Conservation (phyloP, 2,797 vertebrate species). For the Mallotus villosus region DNA sequence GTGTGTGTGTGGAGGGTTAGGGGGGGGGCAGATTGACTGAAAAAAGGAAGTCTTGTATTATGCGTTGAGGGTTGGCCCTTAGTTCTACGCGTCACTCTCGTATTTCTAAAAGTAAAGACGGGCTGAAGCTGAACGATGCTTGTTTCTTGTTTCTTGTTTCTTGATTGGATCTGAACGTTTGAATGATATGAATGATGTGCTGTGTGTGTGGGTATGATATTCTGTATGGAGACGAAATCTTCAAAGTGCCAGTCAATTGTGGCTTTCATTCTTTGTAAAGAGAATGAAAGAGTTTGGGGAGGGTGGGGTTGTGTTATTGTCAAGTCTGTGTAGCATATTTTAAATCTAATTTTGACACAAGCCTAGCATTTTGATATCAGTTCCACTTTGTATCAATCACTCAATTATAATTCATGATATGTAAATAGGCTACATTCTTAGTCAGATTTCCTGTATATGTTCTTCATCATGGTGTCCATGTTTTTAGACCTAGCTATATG, state of each 20-base stretch:
- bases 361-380: constrained; percentile 39
- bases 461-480: constrained; percentile 45
- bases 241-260: constrained; percentile 16
- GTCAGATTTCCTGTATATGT: constrained; percentile 32
- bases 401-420: constrained; percentile 20
- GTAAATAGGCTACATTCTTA: constrained; percentile 38
- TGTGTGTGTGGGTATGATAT: constrained; percentile 30
- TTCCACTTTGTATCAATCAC: constrained; percentile 36
- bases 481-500: constrained; percentile 2
- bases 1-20: constrained; percentile 39
- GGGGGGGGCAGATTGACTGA: constrained; percentile 52
- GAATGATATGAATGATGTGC: constrained; percentile 22
- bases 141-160: constrained; percentile 29
- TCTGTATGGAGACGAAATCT: not conserved
- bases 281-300: constrained; percentile 25
- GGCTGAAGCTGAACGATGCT: constrained; percentile 15
- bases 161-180: constrained; percentile 36
- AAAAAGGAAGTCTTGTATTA: constrained; percentile 30
- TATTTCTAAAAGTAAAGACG: constrained; percentile 38
- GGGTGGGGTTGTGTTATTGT: constrained; percentile 12
- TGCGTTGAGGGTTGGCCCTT: constrained; percentile 40
- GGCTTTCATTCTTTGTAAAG: constrained; percentile 21
- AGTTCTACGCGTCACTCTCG: constrained; percentile 36
- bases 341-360: constrained; percentile 24
- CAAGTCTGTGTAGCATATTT: constrained; percentile 18